Base-by-base conservation (phyloP, 2,113 vertebrate species). In the Neolamprologus sp. region DNA sequence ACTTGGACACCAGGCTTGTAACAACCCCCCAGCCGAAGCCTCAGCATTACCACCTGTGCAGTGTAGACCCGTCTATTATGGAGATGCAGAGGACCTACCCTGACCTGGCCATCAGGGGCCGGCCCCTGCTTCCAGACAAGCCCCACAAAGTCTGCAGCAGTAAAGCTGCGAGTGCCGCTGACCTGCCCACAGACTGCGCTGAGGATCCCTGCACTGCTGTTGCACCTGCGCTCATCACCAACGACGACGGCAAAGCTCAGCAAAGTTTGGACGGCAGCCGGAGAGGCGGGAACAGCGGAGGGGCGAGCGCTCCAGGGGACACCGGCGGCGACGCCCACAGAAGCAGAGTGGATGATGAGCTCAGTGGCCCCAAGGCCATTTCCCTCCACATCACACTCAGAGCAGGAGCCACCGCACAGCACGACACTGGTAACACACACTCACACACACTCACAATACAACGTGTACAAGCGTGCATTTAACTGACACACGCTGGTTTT, bases 51-150 rank as follows among this genome's bases (percentile, higher is more conserved):
- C 51, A 35, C 7, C 53, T 90, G 5, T 21, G 37, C 42, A 85
- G 3, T 9, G 71, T 91, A 2, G 95, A 96, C 90, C 90, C 85
- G 6, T 96, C 95, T 10, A 93, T 96, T 7, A 81, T 95, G 85
- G 95, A 96, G 81, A 96, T 97, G 93, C 92, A 93, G 85, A 82
- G 49, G 80, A 94, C 58, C 47, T 98, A 97, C 42, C 97, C 96
- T 6, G 97, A 98, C 94, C 96, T 98, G 47, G 89, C 95, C 79
- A 95, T 98, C 78, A 94, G 94, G 65, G 94, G 94, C 2, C 93
- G 93, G 16, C 94, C 37, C 21, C 84, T 95, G 71, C 28, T 86
- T 2, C 6, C 42, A 10, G 88, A 92, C 68, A 92, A 92, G 81
- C 78, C 63, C 51, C 85, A 26, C 5, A 58, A 12, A 75, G 37